Evolutionary conservation across 2,797 vertebrate genomes (phyloP), one percentile per base, ranked within the genome.

Genomic region (Sparus aurata): DNA sequence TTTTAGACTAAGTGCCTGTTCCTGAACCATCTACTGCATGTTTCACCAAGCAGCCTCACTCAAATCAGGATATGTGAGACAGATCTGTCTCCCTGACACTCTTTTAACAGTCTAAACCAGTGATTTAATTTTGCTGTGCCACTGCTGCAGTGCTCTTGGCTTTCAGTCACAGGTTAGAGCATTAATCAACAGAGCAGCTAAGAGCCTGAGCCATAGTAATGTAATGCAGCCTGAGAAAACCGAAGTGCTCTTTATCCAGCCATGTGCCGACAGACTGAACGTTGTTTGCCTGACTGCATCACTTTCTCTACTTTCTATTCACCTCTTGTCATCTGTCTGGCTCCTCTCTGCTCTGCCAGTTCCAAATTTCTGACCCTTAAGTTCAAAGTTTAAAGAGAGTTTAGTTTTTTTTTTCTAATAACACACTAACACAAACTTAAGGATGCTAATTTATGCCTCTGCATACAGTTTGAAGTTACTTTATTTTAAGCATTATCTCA

Each of bases 151-250:
- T 59, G 63, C 65, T 76, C 70, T 61, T 74, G 69, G 85, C 87
- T 90, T 85, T 83, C 81, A 86, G 79, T 79, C 83, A 79, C 80
- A 79, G 81, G 84, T 86, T 80, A 73, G 73, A 82, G 69, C 79
- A 83, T 89, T 84, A 86, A 92, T 91, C 83, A 90, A 77, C 65
- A 49, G 57, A 82, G 77, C 75, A 79, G 63, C 78, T 91, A 88
- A 91, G 83, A 83, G 83, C 69, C 49, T 52, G 61, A 62, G 75
- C 46, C 34, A 41, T 38, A 57, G 69, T 73, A 61, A 78, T 67
- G 45, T 59, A 85, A 87, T 84, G 79, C 55, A 83, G 83, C 78
- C 65, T 30, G 71, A 64, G 77, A 70, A 82, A 76, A 16, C 73
- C 23, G 68, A 87, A 87, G 80, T 75, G 69, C 77, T 81, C 83